Evolutionary conservation across 2,797 vertebrate genomes (phyloP).

Genomic region (Cryptoblepharus egeriae): DNA sequence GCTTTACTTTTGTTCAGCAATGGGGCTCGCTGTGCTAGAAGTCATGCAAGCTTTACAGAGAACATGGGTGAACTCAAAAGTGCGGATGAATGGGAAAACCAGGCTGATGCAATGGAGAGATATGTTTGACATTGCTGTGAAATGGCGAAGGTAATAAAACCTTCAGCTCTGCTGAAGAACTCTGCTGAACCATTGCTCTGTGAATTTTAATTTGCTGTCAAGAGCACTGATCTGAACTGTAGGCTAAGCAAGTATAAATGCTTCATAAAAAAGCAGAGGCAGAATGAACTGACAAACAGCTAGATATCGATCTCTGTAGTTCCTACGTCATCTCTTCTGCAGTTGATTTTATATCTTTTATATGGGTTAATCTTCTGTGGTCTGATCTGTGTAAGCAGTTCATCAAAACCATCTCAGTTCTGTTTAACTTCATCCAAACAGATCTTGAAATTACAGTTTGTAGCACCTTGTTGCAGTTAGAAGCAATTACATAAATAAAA

Average conservation of each 20-base stretch:
- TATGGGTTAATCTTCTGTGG: too few relatives aligned
- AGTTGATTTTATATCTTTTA: neutral
- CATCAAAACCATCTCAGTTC: too few relatives aligned
- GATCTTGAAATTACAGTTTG: too few relatives aligned
- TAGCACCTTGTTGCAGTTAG: too few relatives aligned
- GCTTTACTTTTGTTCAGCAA: constrained; percentile 78
- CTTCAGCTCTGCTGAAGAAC: too few relatives aligned
- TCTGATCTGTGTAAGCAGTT: too few relatives aligned
- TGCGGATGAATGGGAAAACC: constrained; percentile 94
- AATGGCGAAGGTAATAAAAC: constrained; percentile 92
- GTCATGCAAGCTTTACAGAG: constrained; percentile 97
- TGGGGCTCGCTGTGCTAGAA: constrained; percentile 94
- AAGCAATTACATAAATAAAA: neutral
- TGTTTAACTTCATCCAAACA: too few relatives aligned
- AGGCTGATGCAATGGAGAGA: constrained; percentile 98
- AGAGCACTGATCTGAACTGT: neutral
- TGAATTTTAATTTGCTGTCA: neutral
- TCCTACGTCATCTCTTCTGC: neutral
- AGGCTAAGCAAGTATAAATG: neutral
- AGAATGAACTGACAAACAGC: neutral
- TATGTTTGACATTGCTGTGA: constrained; percentile 98
- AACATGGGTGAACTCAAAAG: constrained; percentile 96
- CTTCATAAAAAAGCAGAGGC: neutral
- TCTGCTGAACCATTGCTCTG: neutral
- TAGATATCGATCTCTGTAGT: neutral